Percentiles rank a stretch among this genome's conserved stretches.
These are phyloP conservation scores for Volucella inflata DNA, from an alignment of 2,888 invertebrate species.

Conservation along the genomic window DNA sequence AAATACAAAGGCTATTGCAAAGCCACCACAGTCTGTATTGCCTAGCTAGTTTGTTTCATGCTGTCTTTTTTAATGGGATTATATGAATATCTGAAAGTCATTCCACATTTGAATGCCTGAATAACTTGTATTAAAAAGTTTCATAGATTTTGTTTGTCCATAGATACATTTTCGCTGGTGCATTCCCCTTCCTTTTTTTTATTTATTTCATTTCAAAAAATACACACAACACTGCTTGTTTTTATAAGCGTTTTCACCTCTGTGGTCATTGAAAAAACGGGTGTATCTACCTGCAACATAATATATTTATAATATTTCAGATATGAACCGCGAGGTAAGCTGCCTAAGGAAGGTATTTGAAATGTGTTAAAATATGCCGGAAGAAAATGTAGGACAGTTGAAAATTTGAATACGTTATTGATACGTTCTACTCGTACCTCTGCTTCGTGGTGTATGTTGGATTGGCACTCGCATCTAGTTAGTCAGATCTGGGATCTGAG, in stretches of 20 bases:
- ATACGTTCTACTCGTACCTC: too few relatives aligned
- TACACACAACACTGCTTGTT: not conserved
- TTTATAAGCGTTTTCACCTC: slow-evolving; percentile 1
- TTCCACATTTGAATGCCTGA: slow-evolving; percentile 12
- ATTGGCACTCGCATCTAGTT: too few relatives aligned
- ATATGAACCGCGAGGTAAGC: too few relatives aligned
- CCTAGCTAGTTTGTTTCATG: slow-evolving; percentile 25
- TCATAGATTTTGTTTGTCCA: not conserved
- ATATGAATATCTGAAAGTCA: slow-evolving; percentile 1
- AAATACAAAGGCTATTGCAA: not conserved
- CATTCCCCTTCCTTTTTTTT: slow-evolving; percentile 1
- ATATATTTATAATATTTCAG: too few relatives aligned
- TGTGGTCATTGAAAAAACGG: not conserved
- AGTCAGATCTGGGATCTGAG: too few relatives aligned
- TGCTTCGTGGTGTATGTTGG: too few relatives aligned
- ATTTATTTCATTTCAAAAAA: not conserved
- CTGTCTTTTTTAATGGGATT: slow-evolving; percentile 17
- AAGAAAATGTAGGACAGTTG: too few relatives aligned
- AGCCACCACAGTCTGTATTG: slow-evolving; percentile 11
- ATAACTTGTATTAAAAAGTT: slow-evolving; percentile 5
- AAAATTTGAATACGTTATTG: too few relatives aligned
- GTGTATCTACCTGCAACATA: too few relatives aligned
- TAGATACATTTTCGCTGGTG: slow-evolving; percentile 14
- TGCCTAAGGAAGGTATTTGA: too few relatives aligned
- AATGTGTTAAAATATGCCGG: too few relatives aligned